Conservation (phyloP, 2,888 invertebrate species). For the Eristalis intricaria region DNA sequence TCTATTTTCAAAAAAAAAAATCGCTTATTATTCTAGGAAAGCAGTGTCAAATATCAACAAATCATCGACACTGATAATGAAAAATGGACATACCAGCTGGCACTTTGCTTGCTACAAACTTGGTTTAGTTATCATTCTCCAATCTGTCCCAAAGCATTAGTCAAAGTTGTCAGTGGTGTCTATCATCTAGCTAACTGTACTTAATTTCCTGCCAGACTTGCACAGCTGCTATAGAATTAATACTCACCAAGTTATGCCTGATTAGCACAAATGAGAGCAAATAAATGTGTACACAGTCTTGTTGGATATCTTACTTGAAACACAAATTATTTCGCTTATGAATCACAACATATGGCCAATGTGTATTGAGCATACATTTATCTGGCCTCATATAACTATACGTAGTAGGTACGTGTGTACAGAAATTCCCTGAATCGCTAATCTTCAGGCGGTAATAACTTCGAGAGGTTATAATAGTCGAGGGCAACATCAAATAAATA, state of each 20-base stretch:
- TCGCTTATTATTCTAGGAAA: no score
- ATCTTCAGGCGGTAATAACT: not conserved
- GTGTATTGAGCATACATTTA: not conserved
- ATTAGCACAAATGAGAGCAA: not conserved
- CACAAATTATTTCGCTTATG: not conserved
- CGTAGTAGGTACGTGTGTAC: not conserved
- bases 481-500: not conserved
- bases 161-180: not conserved
- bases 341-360: not conserved
- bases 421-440: not conserved
- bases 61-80: no score
- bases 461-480: not conserved
- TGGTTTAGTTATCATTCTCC: not conserved
- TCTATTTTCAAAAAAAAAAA: no score
- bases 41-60: no score
- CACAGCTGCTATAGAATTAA: not conserved
- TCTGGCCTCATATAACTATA: not conserved
- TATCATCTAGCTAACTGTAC: not conserved
- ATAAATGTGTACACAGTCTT: not conserved
- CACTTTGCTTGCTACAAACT: no score
- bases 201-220: not conserved
- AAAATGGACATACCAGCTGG: no score
- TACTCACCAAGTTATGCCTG: not conserved
- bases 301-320: not conserved
- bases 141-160: not conserved